phyloP scores from a whole-genome alignment of 2,888 invertebrate species.

The Lasioglossum calceatum region DNA sequence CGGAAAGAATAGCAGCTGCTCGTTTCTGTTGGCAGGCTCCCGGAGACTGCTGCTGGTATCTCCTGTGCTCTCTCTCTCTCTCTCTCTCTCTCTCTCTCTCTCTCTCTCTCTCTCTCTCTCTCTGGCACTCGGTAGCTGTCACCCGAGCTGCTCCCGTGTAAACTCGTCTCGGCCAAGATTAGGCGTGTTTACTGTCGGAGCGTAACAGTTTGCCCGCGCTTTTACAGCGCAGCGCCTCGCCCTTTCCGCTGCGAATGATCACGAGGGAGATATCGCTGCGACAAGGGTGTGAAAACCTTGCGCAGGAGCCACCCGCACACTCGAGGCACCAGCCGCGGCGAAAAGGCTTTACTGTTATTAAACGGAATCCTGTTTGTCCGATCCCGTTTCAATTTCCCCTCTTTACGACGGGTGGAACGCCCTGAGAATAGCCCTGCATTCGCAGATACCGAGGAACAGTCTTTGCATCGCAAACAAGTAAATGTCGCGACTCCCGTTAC shows the following conservation, averaged over 20 bases:
- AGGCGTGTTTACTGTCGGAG: conserved; percentile 62
- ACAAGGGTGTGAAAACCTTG: conserved; percentile 46
- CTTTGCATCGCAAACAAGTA: conserved; percentile 1
- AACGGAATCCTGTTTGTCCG: conserved; percentile 37
- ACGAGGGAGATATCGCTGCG: conserved; percentile 45
- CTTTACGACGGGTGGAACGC: not conserved
- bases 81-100: not conserved
- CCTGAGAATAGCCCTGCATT: not conserved
- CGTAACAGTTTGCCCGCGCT: conserved; percentile 40
- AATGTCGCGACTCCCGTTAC: not conserved
- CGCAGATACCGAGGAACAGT: not conserved
- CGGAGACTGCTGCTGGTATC: not conserved
- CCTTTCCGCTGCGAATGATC: conserved; percentile 41
- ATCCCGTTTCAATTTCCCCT: conserved; percentile 33
- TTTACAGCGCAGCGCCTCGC: conserved; percentile 39
- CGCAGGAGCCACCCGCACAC: conserved; percentile 12
- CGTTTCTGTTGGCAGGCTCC: conserved; percentile 17
- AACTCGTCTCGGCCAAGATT: conserved; percentile 60
- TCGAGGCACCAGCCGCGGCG: not conserved
- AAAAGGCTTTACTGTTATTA: conserved; percentile 29
- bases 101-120: not conserved
- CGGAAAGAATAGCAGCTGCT: conserved; percentile 51
- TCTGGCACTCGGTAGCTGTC: conserved; percentile 3
- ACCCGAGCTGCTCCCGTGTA: conserved; percentile 40
- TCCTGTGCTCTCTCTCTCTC: not conserved